These are phyloP conservation scores for Nesoenas mayeri DNA, from an alignment of 2,113 vertebrate genomes.

Conservation along the genomic window DNA sequence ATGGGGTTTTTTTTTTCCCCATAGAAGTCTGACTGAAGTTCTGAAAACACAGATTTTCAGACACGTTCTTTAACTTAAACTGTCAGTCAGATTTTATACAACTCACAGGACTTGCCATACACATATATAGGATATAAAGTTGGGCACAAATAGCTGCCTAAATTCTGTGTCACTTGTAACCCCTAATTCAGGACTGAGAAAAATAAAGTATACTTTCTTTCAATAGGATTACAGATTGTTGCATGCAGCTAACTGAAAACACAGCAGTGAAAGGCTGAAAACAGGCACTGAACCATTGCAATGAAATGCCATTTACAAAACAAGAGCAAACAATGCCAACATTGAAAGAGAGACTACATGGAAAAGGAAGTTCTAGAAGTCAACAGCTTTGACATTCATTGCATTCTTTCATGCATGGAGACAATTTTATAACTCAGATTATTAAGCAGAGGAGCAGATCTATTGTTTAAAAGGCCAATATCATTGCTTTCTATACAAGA, in stretches of 20 bases:
- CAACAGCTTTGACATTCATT: conserved; percentile 49
- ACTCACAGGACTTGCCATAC: background rate
- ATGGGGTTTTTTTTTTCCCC: background rate
- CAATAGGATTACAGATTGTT: background rate
- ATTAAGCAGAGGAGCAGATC: background rate
- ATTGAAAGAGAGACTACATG: conserved; percentile 18
- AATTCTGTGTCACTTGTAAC: background rate
- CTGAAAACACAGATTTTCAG: background rate
- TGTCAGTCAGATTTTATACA: background rate
- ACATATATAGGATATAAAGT: background rate
- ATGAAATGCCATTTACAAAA: conserved; percentile 44
- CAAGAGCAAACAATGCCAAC: conserved; percentile 46
- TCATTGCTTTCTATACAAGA: background rate
- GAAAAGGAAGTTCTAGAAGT: conserved; percentile 48
- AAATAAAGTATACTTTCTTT: background rate
- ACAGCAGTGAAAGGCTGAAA: conserved; percentile 21
- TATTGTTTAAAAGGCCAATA: background rate
- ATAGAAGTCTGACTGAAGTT: background rate
- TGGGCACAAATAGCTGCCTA: background rate
- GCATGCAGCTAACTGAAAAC: background rate
- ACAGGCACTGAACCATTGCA: conserved; percentile 23
- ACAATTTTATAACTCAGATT: conserved; percentile 19
- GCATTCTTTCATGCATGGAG: conserved; percentile 41
- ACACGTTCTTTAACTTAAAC: background rate
- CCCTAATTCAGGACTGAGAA: background rate